Evolutionary conservation across 1,140 invertebrate species (phyloP).

Genomic region (Ceratoteleas bidentatus): DNA sequence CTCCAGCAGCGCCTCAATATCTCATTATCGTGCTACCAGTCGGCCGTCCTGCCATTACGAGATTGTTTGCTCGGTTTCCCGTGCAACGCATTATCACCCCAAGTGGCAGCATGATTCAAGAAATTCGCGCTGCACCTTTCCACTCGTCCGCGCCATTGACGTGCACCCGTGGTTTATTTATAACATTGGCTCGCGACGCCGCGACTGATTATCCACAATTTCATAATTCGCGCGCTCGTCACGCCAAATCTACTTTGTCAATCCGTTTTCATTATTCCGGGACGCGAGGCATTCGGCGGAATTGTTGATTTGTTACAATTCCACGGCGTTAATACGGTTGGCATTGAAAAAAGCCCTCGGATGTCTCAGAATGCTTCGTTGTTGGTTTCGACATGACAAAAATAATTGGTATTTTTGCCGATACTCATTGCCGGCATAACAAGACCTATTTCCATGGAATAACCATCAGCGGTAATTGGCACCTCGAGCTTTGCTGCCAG

Average conservation of each 20-base stretch:
- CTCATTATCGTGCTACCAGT: constrained; percentile 81
- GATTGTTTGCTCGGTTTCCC: constrained; percentile 79
- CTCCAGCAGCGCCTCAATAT: constrained; percentile 79
- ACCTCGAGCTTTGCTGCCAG: constrained; percentile 72
- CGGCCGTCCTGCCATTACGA: constrained; percentile 80
- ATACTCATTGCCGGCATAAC: constrained; percentile 77
- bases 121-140: constrained; percentile 13
- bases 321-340: too few relatives aligned
- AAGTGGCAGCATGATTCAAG: constrained; percentile 19
- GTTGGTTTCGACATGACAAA: constrained; percentile 74
- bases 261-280: constrained; percentile 20
- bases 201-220: too few relatives aligned
- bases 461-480: constrained; percentile 81
- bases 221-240: too few relatives aligned
- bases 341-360: constrained; percentile 14
- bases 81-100: constrained; percentile 74
- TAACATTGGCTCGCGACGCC: too few relatives aligned
- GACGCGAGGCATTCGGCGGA: too few relatives aligned
- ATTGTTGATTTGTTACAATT: too few relatives aligned
- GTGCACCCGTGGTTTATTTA: too few relatives aligned
- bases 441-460: constrained; percentile 82
- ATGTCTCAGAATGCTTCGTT: constrained; percentile 40
- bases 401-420: constrained; percentile 79
- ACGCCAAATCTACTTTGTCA: constrained; percentile 3
- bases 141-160: too few relatives aligned